Evolutionary conservation across 2,888 invertebrate genomes (phyloP), one percentile per base, ranked within the genome.

Genomic region (Bombyx huttoni): DNA sequence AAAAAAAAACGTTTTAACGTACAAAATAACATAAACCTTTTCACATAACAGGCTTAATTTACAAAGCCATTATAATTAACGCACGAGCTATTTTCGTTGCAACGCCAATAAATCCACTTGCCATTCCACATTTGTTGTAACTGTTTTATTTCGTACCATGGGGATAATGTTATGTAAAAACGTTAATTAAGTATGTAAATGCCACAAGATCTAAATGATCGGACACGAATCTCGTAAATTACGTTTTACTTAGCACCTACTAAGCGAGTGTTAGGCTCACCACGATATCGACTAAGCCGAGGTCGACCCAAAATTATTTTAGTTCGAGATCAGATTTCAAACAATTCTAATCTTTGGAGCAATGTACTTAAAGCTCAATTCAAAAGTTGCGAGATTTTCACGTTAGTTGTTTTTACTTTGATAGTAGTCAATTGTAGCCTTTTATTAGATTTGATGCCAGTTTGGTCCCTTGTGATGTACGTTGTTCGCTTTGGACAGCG

Each of bases 381-480:
- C 71, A 72, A 74, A 69, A 67, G 72, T 66, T 65, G 60, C 54
- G 55, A 55, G 55, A 53, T 56, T 53, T 70, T 62, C 67, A 62
- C 61, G 73, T 75, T 55, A 68, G 73, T 70, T 71, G 76, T 75
- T 81, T 71, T 80, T 81, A 70, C 74, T 64, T 73, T 73, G 76
- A 66, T 67, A 60, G 61, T 60, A 73, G 78, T 79, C 83, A 83
- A 83, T 84, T 83, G 84, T 84, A 80, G 82, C 79, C 76, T 79
- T 78, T 80, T 83, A 82, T 85, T 81, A 75, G 83, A 84, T 86
- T 82, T 83, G 81, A 82, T 81, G 75, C 70, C 78, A 70, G 77
- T 73, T 76, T 67, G 67, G 74, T 83, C 85, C 81, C 80, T 71
- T 63, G 79, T 78, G 85, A 63, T 63, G 62, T 64, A 64, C 73